Evolutionary conservation across 2,113 vertebrate species (phyloP).

Genomic region (Triplophysa siluroides): DNA sequence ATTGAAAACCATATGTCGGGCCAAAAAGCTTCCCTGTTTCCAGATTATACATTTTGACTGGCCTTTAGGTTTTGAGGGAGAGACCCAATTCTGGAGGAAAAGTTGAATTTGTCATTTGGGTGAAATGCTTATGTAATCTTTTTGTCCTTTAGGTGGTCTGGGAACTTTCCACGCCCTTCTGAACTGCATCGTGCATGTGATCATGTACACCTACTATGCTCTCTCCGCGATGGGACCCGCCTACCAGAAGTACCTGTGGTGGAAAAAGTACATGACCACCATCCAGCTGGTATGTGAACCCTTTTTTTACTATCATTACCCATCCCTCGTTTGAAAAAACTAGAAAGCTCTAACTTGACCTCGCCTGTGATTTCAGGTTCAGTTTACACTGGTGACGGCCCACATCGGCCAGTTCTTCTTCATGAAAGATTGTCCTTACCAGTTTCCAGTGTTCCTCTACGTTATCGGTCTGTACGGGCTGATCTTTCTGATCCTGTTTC

Average conservation of each 20-base stretch:
- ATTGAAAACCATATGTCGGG: too few relatives aligned
- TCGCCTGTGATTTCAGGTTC: slow-evolving; percentile 68
- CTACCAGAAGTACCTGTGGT: slow-evolving; percentile 86
- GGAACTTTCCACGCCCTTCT: slow-evolving; percentile 85
- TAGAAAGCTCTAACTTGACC: not conserved
- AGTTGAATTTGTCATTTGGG: too few relatives aligned
- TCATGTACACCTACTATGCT: slow-evolving; percentile 88
- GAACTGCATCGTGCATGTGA: slow-evolving; percentile 80
- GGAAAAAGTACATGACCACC: slow-evolving; percentile 87
- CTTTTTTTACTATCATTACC: not conserved
- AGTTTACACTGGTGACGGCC: slow-evolving; percentile 78
- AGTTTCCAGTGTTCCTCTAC: slow-evolving; percentile 83
- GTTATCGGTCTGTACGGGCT: slow-evolving; percentile 79
- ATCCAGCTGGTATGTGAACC: slow-evolving; percentile 77
- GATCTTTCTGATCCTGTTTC: slow-evolving; percentile 82
- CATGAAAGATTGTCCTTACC: slow-evolving; percentile 83
- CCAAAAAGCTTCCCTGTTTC: too few relatives aligned
- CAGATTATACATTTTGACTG: not conserved
- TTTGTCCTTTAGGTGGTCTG: slow-evolving; percentile 75
- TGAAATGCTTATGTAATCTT: not conserved
- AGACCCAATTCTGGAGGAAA: not conserved
- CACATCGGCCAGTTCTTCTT: slow-evolving; percentile 84
- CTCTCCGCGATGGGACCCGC: slow-evolving; percentile 81
- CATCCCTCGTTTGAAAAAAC: not conserved
- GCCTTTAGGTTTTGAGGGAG: too few relatives aligned